Evolutionary conservation across 2,113 vertebrate species (phyloP).

Genomic region (Tragulus kanchil): DNA sequence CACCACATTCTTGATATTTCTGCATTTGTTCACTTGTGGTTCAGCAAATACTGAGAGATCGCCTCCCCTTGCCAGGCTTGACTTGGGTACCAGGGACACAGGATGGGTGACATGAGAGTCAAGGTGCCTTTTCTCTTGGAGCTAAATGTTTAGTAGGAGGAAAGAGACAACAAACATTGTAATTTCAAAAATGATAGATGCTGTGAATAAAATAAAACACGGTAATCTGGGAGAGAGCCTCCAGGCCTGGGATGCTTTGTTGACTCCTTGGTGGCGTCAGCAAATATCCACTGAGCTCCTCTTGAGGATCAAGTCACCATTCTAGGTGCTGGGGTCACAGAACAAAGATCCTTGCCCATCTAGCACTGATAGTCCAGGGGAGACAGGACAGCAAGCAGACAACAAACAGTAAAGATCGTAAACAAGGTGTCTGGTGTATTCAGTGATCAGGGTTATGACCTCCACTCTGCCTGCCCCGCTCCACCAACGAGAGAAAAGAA

Average conservation of each 20-base stretch:
- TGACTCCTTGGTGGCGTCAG: not conserved
- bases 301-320: not conserved
- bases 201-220: not conserved
- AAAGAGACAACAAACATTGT: conserved; percentile 4
- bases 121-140: not conserved
- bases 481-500: too few relatives aligned
- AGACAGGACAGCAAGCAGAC: too few relatives aligned
- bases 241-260: not conserved
- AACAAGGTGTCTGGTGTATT: not conserved
- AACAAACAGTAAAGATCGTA: not conserved
- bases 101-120: not conserved
- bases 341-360: not conserved
- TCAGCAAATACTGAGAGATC: not conserved
- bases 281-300: not conserved
- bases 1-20: not conserved
- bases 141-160: not conserved
- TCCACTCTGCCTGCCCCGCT: not conserved
- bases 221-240: not conserved
- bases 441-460: not conserved
- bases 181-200: not conserved
- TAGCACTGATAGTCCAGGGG: too few relatives aligned
- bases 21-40: not conserved
- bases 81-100: not conserved
- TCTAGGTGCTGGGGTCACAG: too few relatives aligned
- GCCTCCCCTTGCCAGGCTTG: not conserved